Evolutionary conservation across 2,113 vertebrate genomes (phyloP).

Genomic region (Istiophorus platypterus): DNA sequence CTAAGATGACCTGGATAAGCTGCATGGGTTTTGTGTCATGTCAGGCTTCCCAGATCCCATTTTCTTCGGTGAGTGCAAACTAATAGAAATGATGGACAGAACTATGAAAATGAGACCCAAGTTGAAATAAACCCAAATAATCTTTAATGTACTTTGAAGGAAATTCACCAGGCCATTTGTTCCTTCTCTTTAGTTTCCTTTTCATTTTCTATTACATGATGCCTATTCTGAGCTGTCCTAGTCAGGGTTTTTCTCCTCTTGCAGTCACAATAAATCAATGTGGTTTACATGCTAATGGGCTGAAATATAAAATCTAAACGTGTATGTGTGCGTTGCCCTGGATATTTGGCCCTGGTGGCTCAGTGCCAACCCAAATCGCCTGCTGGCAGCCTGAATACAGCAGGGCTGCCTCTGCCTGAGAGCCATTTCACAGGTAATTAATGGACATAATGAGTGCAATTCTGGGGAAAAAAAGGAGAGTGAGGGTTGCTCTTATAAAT

Average conservation of each 20-base stretch:
- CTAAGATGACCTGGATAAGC: background rate
- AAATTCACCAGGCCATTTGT: background rate
- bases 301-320: conserved; percentile 44
- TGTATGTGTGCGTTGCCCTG: conserved; percentile 32
- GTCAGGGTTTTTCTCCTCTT: conserved; percentile 5
- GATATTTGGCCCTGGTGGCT: conserved; percentile 54
- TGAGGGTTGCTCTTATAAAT: conserved; percentile 28
- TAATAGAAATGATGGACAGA: background rate
- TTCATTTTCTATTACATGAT: background rate
- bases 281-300: conserved; percentile 33
- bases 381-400: conserved; percentile 65
- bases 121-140: background rate
- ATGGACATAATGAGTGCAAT: conserved; percentile 81
- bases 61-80: background rate
- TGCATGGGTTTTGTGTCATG: background rate
- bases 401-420: conserved; percentile 54
- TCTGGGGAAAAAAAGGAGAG: conserved; percentile 38
- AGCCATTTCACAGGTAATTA: conserved; percentile 86
- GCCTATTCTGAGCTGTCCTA: background rate
- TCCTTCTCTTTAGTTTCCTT: background rate
- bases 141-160: background rate
- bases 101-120: background rate
- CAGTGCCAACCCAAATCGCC: conserved; percentile 52
- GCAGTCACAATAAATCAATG: conserved; percentile 21
- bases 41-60: background rate